Evolutionary conservation across 2,797 vertebrate genomes (phyloP), one percentile per base, ranked within the genome.

Genomic region (Eremophila alpestris): DNA sequence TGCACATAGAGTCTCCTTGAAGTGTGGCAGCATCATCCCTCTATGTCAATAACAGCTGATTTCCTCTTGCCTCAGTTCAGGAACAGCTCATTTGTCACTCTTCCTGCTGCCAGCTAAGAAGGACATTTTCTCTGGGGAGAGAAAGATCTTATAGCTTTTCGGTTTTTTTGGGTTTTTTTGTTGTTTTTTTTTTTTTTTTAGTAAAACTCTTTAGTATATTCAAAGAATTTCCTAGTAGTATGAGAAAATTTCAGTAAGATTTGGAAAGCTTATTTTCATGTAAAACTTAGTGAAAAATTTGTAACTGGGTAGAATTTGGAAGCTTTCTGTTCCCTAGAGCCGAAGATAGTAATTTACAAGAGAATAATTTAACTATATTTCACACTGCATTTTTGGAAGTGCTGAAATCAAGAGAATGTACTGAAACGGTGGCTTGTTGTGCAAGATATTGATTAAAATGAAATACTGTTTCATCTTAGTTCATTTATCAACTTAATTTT

Each of bases 31-130:
- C 30, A 81, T 46, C 46, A 2, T 83, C 38, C 16, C 22, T 67
- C 51, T 87, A 8, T 93, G 67, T 82, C 75, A 96, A 79, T 92
- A 95, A 89, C 89, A 96, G 83, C 63, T 80, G 92, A 90, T 90
- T 94, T 93, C 81, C 68, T 83, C 83, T 93, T 69, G 22, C 65
- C 60, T 92, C 34, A 8, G 8, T n/a, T 79, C 70, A 74, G 59
- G 54, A 95, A 84, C 67, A 92, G 87, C 13, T 79, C 80, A 89
- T 92, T 91, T 88, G 36, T 80, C 49, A 27, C 49, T 83, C 34
- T 78, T 84, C 19, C 59, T 73, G 36, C 76, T 96, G 81, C 59
- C 83, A 87, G 40, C 36, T 73, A 60, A 78, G 18, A 87, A 36
- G 48, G 67, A 41, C 34, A 45, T 84, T 84, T 95, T 86, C 43